Conservation (phyloP, 2,113 vertebrate species). For the Lophochroa leadbeateri region DNA sequence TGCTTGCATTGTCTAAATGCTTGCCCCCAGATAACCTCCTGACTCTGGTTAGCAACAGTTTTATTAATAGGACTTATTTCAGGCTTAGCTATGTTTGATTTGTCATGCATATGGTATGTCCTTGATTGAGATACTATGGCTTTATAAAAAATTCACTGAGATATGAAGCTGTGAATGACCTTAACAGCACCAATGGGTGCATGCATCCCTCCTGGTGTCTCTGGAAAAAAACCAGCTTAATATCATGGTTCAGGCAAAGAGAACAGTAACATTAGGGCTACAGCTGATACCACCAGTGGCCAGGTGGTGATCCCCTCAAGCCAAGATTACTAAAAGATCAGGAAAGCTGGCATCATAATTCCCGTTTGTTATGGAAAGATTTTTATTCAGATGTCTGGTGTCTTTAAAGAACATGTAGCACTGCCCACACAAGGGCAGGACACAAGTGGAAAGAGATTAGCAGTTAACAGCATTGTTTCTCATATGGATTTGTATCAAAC, state of each 20-base stretch:
- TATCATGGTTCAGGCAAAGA: not conserved
- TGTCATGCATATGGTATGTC: not conserved
- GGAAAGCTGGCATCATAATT: not conserved
- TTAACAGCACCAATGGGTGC: not conserved
- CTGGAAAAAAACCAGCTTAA: not conserved
- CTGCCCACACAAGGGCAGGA: too few species aligned
- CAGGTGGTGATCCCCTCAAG: not conserved
- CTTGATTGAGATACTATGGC: not conserved
- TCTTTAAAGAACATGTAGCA: accelerated
- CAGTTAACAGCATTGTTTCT: not conserved
- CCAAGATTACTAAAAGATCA: not conserved
- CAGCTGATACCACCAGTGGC: not conserved
- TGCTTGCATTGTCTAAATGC: not conserved
- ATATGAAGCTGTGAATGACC: not conserved
- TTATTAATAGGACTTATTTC: not conserved
- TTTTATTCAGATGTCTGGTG: not conserved
- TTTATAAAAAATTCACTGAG: not conserved
- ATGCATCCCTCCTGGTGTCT: not conserved
- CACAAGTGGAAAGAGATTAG: not conserved
- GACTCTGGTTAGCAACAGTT: not conserved
- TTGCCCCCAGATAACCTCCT: not conserved
- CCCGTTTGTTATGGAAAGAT: not conserved
- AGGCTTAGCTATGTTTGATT: not conserved
- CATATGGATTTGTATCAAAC: not conserved
- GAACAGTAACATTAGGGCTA: not conserved